These are phyloP conservation scores for Stenodema calcarata DNA, from an alignment of 2,888 invertebrate genomes.

Conservation along the genomic window DNA sequence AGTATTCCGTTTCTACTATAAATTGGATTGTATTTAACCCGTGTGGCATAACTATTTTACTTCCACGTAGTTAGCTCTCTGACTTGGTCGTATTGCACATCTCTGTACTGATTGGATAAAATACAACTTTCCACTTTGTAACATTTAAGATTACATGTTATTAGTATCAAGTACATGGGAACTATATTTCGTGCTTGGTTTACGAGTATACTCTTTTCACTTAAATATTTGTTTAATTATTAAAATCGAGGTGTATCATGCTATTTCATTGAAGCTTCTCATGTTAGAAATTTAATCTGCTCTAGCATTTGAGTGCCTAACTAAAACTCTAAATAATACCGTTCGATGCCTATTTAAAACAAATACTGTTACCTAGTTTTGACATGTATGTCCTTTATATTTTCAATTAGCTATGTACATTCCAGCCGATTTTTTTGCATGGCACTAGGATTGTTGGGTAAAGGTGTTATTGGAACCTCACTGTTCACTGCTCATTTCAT, in stretches of 20 bases:
- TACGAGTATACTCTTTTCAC: too few species aligned
- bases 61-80: too few species aligned
- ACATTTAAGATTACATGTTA: too few species aligned
- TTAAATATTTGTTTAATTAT: too few species aligned
- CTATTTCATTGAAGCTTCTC: not conserved
- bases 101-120: too few species aligned
- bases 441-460: conserved; percentile 37
- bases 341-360: not conserved
- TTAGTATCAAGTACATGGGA: too few species aligned
- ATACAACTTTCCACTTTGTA: too few species aligned
- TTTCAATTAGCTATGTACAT: not conserved
- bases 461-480: conserved; percentile 48
- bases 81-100: too few species aligned
- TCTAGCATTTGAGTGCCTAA: not conserved
- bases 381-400: not conserved
- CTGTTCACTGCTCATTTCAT: not conserved
- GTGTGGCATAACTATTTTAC: too few species aligned
- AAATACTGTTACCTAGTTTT: not conserved
- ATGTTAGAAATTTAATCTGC: not conserved
- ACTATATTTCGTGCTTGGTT: too few species aligned
- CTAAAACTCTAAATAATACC: not conserved
- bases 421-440: conserved; percentile 7
- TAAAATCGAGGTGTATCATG: not conserved
- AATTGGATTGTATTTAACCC: too few species aligned
- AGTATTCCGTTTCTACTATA: too few species aligned